These are phyloP conservation scores for Scrobipalpa costella DNA, from an alignment of 2,888 invertebrate genomes.

Conservation along the genomic window DNA sequence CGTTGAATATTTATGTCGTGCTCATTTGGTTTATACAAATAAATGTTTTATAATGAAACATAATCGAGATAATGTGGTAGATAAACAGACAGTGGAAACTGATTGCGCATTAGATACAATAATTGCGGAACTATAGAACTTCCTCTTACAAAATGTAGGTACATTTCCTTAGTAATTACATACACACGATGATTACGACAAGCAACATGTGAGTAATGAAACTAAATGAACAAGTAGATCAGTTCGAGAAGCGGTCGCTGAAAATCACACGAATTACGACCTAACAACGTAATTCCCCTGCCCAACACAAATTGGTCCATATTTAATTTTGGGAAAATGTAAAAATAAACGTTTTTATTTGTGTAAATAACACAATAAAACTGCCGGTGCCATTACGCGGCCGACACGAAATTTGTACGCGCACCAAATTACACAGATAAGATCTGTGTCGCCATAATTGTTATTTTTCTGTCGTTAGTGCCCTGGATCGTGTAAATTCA, in stretches of 20 bases:
- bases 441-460: constrained; percentile 76
- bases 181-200: constrained; percentile 63
- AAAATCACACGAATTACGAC: constrained; percentile 61
- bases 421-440: constrained; percentile 74
- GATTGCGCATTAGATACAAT: constrained; percentile 60
- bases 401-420: constrained; percentile 66
- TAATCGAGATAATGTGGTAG: constrained; percentile 65
- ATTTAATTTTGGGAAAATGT: constrained; percentile 82
- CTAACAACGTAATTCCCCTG: constrained; percentile 68
- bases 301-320: constrained; percentile 70
- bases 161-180: constrained; percentile 55
- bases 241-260: constrained; percentile 33
- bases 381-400: constrained; percentile 63
- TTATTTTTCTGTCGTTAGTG: constrained; percentile 77
- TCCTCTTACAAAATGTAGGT: constrained; percentile 56
- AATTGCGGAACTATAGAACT: constrained; percentile 73
- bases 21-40: constrained; percentile 42
- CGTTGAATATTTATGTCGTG: constrained; percentile 24
- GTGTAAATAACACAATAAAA: constrained; percentile 82
- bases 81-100: constrained; percentile 61
- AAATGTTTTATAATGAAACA: constrained; percentile 74
- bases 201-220: constrained; percentile 51
- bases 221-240: constrained; percentile 26
- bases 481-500: constrained; percentile 75
- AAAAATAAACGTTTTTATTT: constrained; percentile 81